Base-by-base conservation (phyloP, 2,797 vertebrate species). In the Cichlasoma orientale region DNA sequence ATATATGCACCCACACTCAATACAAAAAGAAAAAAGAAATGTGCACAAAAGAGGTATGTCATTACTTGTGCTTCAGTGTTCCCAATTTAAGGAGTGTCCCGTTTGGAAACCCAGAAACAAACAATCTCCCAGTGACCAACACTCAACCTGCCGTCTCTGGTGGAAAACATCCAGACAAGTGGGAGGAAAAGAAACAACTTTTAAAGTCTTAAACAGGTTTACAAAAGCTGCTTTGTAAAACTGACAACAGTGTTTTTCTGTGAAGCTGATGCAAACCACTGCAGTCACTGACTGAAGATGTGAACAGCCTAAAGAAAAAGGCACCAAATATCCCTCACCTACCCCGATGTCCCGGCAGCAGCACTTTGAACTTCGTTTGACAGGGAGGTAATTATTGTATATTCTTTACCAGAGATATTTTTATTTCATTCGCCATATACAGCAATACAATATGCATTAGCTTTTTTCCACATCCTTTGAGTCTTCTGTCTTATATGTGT, bases 281-380 rank as follows among this genome's bases (percentile, higher is more conserved):
- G 73, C 36, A 61, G n/a, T 29, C 73, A 23, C 16, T 13, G 79
- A 21, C 3, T 52, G 78, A 57, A 73, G 79, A 69, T 61, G 61
- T 54, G 72, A 87, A 83, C 53, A 69, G 79, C 74, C 70, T 76
- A 63, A 56, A 82, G 61, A 56, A 31, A 63, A 79, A 80, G 74
- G 56, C 77, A 63, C 78, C 77, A 74, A 50, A 78, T 81, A 86
- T 86, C 88, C 84, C 86, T 85, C 78, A 61, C 27, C 58, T 71
- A 53, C 16, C 41, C 52, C 8, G 81, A 29, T 44, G 23, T 52
- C 77, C 77, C 29, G 4, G 73, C 58, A 83, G 73, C 83, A 47
- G 59, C 7, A 50, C 76, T 86, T 70, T 87, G 68, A 88, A 83
- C 86, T 80, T 47, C 14, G 19, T 82, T 61, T 63, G 4, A n/a